Conservation (phyloP, 2,113 vertebrate species). For the Paedocypris sp. region DNA sequence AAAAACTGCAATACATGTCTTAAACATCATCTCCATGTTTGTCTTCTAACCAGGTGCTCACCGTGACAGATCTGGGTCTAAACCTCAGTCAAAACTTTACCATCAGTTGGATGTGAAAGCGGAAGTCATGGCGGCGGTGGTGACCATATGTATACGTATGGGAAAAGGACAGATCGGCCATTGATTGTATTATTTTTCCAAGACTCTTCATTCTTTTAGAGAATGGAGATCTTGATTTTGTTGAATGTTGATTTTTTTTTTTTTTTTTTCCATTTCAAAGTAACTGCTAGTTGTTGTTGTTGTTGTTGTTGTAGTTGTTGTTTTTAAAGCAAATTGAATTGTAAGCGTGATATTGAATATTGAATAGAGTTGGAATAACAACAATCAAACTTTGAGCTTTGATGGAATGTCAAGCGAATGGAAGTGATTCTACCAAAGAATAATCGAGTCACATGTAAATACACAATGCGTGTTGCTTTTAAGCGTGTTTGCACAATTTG, state of each 20-base stretch:
- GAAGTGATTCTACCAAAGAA: too few species aligned
- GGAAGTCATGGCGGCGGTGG: neutral
- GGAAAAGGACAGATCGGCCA: neutral
- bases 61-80: conserved; percentile 55
- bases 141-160: neutral
- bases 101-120: conserved; percentile 63
- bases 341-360: too few species aligned
- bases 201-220: neutral
- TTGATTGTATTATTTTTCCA: neutral
- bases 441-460: neutral
- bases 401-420: too few species aligned
- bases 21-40: neutral
- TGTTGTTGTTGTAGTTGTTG: neutral
- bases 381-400: neutral
- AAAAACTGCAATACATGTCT: too few species aligned
- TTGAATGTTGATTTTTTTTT: neutral
- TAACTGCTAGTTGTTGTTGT: neutral
- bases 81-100: conserved; percentile 70
- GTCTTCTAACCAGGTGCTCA: conserved; percentile 58
- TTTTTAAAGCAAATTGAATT: neutral
- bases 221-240: neutral
- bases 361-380: too few species aligned
- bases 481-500: conserved; percentile 29
- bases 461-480: conserved; percentile 22
- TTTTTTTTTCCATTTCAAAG: neutral